A percentile compares a stretch with the other conserved stretches of the same genome.
These are phyloP conservation scores for Dasyprocta punctata DNA, from an alignment of 2,113 vertebrate species.

Conservation along the genomic window DNA sequence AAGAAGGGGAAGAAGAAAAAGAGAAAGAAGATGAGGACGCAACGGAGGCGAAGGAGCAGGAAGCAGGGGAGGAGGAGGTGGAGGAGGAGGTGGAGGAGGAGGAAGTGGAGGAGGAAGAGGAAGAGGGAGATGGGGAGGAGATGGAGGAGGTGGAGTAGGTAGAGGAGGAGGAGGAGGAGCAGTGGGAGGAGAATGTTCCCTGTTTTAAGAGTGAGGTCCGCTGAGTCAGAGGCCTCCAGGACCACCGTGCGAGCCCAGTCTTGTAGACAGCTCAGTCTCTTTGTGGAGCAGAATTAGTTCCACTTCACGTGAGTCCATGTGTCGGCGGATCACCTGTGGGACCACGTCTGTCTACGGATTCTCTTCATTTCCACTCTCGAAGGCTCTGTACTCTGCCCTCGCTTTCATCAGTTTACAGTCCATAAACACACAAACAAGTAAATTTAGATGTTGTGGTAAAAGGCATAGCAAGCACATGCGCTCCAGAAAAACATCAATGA, in stretches of 20 bases:
- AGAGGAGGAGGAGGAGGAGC: no score
- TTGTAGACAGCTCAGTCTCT: background rate
- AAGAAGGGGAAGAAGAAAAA: background rate
- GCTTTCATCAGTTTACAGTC: rapidly evolving
- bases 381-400: background rate
- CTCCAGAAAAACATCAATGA: rapidly evolving
- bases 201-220: background rate
- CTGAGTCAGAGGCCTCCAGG: background rate
- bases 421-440: background rate
- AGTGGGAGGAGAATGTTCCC: background rate
- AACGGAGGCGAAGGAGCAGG: no score
- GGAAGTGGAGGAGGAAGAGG: no score
- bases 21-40: no score
- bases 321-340: background rate
- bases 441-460: background rate
- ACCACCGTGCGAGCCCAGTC: rapidly evolving
- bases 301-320: rapidly evolving
- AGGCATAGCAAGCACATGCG: rapidly evolving
- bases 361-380: background rate
- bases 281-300: no score
- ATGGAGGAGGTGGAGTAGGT: no score
- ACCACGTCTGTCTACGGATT: no score
- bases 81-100: no score
- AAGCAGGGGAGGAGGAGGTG: no score
- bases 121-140: no score